These are phyloP conservation scores for Albula glossodonta DNA, from an alignment of 2,113 vertebrate genomes.

Conservation along the genomic window DNA sequence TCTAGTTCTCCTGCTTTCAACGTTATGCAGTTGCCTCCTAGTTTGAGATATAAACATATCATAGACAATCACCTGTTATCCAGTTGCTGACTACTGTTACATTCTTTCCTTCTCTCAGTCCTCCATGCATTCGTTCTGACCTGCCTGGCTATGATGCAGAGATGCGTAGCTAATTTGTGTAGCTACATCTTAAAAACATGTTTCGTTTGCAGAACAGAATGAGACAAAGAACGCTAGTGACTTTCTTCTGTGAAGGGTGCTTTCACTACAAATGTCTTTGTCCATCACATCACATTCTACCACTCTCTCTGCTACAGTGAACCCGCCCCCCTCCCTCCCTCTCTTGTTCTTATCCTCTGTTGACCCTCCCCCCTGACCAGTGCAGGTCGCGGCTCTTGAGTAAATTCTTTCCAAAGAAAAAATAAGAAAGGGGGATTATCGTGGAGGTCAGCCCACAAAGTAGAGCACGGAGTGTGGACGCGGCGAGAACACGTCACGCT, in stretches of 20 bases:
- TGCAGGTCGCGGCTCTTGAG: neutral
- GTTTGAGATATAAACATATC: slow-evolving; percentile 3
- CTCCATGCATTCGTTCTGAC: neutral
- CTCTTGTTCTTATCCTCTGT: slow-evolving; percentile 54
- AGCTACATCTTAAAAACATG: neutral
- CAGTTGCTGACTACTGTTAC: neutral
- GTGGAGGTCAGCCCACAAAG: slow-evolving; percentile 36
- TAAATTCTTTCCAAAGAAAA: slow-evolving; percentile 38
- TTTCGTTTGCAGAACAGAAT: neutral
- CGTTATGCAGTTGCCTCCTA: neutral
- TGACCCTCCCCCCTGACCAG: neutral
- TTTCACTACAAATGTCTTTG: neutral
- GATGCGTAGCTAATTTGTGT: neutral
- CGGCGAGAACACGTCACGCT: neutral
- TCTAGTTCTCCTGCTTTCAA: neutral
- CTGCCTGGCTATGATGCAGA: neutral
- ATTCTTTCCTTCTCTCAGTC: slow-evolving; percentile 21
- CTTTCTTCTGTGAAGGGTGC: neutral
- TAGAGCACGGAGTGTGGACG: neutral
- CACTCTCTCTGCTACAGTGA: slow-evolving; percentile 3
- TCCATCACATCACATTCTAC: neutral
- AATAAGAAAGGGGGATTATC: slow-evolving; percentile 39
- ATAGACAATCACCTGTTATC: neutral
- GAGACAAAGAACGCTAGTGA: neutral
- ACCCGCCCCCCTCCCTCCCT: neutral